Conservation (phyloP, 1,140 invertebrate genomes). For the Drosophila aff. region DNA sequence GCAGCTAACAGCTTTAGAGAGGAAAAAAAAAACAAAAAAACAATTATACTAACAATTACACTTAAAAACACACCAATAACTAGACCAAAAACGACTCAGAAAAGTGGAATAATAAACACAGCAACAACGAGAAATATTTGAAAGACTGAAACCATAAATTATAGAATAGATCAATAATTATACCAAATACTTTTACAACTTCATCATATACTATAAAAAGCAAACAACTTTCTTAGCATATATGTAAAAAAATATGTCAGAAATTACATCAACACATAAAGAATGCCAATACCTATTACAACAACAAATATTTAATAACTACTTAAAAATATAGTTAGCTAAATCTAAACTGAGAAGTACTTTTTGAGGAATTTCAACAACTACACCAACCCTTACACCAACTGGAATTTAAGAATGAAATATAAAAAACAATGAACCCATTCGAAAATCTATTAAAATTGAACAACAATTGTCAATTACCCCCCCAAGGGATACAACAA, state of each 20-base stretch:
- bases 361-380: not conserved
- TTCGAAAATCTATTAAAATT: not conserved
- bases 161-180: not conserved
- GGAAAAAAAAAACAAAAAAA: not conserved
- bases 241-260: not conserved
- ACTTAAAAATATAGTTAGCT: not conserved
- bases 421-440: too few species aligned
- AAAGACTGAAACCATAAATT: not conserved
- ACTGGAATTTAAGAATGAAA: too few species aligned
- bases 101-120: not conserved
- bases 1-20: conserved; percentile 5
- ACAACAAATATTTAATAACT: not conserved
- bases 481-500: too few species aligned
- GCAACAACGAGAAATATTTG: not conserved
- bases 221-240: not conserved
- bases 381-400: not conserved
- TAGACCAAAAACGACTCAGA: not conserved
- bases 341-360: too few species aligned
- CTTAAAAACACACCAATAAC: conserved; percentile 5
- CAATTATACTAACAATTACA: conserved; percentile 9
- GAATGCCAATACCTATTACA: too few species aligned
- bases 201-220: not conserved
- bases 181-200: not conserved
- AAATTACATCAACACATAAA: not conserved
- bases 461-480: not conserved